Base-by-base conservation (phyloP, 2,888 invertebrate species). In the Punctoribates punctum region DNA sequence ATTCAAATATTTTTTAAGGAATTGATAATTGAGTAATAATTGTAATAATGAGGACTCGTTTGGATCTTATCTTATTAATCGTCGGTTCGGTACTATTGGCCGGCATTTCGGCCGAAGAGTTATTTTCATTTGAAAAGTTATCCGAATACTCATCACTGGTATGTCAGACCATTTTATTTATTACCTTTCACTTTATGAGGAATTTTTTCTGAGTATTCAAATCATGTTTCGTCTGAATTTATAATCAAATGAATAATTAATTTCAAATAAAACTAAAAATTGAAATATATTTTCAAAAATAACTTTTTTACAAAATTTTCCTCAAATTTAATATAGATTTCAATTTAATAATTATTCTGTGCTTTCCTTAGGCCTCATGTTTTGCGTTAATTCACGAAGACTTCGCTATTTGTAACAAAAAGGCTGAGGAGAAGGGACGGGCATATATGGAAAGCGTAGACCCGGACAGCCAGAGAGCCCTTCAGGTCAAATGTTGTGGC, bases 311-410 rank as follows among this genome's bases (percentile, higher is more conserved):
- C 11, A 42, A 9, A 42, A 9, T 9, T 42, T 42, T 42, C 11
- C 42, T 5, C 11, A 11, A 42, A 5, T 42, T 42, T 42, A 42
- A 42, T 42, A 42, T 42, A 42, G 11, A 11, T 42, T n/a, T n/a
- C n/a, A 42, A 42, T 42, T 42, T 9, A 42, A 42, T 42, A 9
- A 11, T 54, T 6, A 11, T 29, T 73, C 48, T 13, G 9, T 62
- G 17, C 23, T 54, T 25, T 2, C 20, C 27, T 20, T 20, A 75
- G 75, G 75, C 72, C 11, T 25, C 29, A 9, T 75, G 75, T 46
- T 62, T 75, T 57, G 75, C 72, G 2, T 13, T 51, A 72, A 73
- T 75, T 25, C 73, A 73, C 57, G 72, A 75, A 60, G 75, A 75
- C 29, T 75, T 75, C 54, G 75, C 70, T 13, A 57, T 42, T 60